phyloP scores from a whole-genome alignment of 2,113 vertebrate species.

The Lepidothrix coronata region DNA sequence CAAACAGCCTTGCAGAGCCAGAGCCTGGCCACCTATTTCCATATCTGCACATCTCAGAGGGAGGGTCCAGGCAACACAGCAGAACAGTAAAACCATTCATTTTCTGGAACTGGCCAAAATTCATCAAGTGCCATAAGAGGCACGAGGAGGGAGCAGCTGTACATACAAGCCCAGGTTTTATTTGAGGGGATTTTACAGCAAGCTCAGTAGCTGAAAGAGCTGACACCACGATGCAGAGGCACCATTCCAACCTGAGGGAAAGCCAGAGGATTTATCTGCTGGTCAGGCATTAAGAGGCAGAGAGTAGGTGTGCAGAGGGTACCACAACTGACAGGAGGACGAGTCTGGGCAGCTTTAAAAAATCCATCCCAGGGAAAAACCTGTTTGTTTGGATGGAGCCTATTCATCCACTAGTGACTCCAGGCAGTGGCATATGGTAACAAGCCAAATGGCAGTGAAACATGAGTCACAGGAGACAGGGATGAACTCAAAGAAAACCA shows the following conservation, averaged over 20 bases:
- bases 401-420: not conserved
- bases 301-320: not conserved
- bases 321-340: not conserved
- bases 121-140: not conserved
- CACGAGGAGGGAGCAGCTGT: not conserved
- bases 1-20: not conserved
- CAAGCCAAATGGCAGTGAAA: not conserved
- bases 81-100: not conserved
- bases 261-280: not conserved
- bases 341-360: not conserved
- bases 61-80: not conserved
- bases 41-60: not conserved
- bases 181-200: not conserved
- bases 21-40: not conserved
- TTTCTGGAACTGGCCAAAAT: not conserved
- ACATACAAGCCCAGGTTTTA: not conserved
- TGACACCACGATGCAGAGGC: not conserved
- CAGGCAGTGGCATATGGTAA: not conserved
- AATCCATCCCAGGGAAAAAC: not conserved
- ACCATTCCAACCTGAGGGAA: not conserved
- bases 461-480: not conserved
- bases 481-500: not conserved
- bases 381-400: not conserved
- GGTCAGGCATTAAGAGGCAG: not conserved
- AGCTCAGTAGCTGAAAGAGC: not conserved